A percentile compares a stretch with the other conserved stretches of the same genome.
Conservation (phyloP, 2,888 invertebrate species). For the Leucophenga montana region DNA sequence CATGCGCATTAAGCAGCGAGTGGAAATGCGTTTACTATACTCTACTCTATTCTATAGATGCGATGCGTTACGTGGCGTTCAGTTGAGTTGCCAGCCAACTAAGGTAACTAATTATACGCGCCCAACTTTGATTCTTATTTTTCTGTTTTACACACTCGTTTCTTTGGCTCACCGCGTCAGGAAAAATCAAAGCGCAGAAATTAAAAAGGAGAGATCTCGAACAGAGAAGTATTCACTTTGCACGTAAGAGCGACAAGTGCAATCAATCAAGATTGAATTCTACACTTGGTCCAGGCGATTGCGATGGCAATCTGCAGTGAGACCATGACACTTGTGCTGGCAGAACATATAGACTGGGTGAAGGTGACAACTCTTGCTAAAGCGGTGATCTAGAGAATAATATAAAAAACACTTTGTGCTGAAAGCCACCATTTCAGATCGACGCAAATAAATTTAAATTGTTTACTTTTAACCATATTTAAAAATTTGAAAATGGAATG, state of each 20-base stretch:
- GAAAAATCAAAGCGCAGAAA: background rate
- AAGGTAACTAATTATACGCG: conserved; percentile 52
- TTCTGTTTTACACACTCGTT: conserved; percentile 5
- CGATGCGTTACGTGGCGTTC: conserved; percentile 3
- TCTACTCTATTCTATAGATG: background rate
- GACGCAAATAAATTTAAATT: no score
- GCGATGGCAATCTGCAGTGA: no score
- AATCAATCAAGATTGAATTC: conserved; percentile 49
- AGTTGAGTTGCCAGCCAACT: conserved; percentile 2
- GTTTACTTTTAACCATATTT: no score
- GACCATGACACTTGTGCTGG: no score
- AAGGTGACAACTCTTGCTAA: no score
- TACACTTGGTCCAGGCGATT: no score
- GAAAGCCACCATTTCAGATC: no score
- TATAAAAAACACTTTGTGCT: no score
- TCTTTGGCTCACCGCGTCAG: background rate
- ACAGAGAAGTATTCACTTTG: conserved; percentile 45
- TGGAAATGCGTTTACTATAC: no score
- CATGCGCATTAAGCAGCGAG: conserved; percentile 51
- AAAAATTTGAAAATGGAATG: no score
- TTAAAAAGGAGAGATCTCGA: background rate
- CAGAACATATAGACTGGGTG: no score
- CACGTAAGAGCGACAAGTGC: conserved; percentile 47
- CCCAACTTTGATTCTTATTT: conserved; percentile 31
- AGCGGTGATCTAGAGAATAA: no score